phyloP scores from a whole-genome alignment of 2,888 invertebrate species.

The Cordylochernes scorpioides region DNA sequence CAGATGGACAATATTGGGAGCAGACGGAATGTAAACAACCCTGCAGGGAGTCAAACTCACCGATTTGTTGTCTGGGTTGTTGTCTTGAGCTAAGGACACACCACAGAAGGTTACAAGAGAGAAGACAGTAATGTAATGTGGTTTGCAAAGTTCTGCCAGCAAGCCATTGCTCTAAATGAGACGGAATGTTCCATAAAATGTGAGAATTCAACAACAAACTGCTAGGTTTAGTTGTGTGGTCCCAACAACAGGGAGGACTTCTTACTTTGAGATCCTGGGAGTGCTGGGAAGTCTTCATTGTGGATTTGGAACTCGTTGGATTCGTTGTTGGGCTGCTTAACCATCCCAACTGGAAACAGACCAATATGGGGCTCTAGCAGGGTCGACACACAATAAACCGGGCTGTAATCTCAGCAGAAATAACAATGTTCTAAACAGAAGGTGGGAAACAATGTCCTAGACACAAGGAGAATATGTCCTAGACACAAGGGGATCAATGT shows the following conservation, averaged over 20 bases:
- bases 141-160: background rate
- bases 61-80: slow-evolving; percentile 8
- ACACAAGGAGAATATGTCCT: background rate
- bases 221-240: no score
- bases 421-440: background rate
- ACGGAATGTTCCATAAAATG: no score
- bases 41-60: no score
- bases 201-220: background rate
- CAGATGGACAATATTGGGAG: no score
- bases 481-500: background rate
- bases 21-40: no score
- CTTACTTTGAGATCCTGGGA: slow-evolving; percentile 40
- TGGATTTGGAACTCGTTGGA: slow-evolving; percentile 89
- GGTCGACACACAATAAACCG: no score
- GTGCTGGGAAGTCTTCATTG: slow-evolving; percentile 94
- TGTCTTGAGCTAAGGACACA: slow-evolving; percentile 8
- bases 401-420: no score
- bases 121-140: background rate
- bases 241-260: no score
- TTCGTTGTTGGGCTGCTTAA: slow-evolving; percentile 51
- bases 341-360: slow-evolving; percentile 31
- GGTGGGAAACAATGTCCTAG: no score
- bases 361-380: no score
- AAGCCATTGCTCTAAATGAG: background rate
- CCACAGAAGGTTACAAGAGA: background rate